Evolutionary conservation across 1,140 invertebrate genomes (phyloP).

Genomic region (Philaenus spumarius): DNA sequence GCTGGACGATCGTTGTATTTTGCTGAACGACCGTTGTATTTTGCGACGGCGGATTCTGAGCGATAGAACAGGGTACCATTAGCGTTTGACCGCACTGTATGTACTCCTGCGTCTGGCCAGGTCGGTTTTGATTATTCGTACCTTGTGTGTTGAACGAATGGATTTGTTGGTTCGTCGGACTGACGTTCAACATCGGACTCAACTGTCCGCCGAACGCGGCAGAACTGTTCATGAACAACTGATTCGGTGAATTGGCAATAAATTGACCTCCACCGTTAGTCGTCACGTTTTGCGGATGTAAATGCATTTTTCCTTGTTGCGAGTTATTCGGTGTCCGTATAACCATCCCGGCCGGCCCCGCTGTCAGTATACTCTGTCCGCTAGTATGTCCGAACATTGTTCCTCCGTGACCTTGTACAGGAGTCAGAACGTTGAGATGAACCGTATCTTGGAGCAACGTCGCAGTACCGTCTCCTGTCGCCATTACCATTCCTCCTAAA

Average conservation of each 20-base stretch:
- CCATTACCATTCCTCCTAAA: slow-evolving; percentile 67
- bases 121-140: not conserved
- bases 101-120: slow-evolving; percentile 46
- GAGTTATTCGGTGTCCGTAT: slow-evolving; percentile 53
- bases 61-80: slow-evolving; percentile 66
- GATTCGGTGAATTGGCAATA: slow-evolving; percentile 52
- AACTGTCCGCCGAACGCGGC: slow-evolving; percentile 57
- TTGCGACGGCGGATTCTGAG: slow-evolving; percentile 46
- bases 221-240: slow-evolving; percentile 65
- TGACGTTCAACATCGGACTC: slow-evolving; percentile 67
- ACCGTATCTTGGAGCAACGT: slow-evolving; percentile 56
- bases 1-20: slow-evolving; percentile 61
- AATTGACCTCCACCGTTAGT: slow-evolving; percentile 22
- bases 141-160: slow-evolving; percentile 10
- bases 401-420: slow-evolving; percentile 53
- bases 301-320: slow-evolving; percentile 18
- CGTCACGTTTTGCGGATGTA: slow-evolving; percentile 16
- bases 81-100: slow-evolving; percentile 47
- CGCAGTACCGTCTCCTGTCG: slow-evolving; percentile 56
- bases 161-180: slow-evolving; percentile 51
- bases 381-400: slow-evolving; percentile 44
- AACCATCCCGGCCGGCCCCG: slow-evolving; percentile 66
- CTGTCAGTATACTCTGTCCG: slow-evolving; percentile 57
- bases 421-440: slow-evolving; percentile 70
- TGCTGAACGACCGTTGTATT: slow-evolving; percentile 44